phyloP scores from a whole-genome alignment of 2,888 invertebrate genomes.

The Drosophila rellima region DNA sequence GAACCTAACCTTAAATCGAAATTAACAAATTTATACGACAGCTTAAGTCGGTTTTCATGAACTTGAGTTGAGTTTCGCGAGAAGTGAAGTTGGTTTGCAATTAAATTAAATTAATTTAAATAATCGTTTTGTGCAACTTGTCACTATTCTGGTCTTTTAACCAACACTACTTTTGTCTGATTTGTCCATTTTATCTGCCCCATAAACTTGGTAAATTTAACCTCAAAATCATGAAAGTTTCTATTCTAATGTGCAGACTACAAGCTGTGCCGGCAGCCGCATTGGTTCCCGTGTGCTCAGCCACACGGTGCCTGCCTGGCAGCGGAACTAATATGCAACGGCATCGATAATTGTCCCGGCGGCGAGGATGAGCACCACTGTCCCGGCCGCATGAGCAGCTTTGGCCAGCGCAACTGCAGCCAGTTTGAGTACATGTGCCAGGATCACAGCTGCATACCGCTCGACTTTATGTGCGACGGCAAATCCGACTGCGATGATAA shows the following conservation, averaged over 20 bases:
- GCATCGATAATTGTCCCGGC: slow-evolving; percentile 89
- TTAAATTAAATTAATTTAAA: too few species aligned
- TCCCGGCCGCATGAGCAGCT: slow-evolving; percentile 48
- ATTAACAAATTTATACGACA: not conserved
- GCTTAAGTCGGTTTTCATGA: not conserved
- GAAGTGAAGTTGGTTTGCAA: too few species aligned
- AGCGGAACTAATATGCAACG: slow-evolving; percentile 90
- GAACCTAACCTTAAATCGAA: not conserved
- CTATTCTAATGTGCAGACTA: slow-evolving; percentile 62
- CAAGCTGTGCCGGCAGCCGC: slow-evolving; percentile 82
- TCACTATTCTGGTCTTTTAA: too few species aligned
- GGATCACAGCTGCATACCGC: slow-evolving; percentile 88
- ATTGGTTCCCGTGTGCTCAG: slow-evolving; percentile 84
- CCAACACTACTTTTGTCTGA: too few species aligned
- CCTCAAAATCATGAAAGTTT: not conserved
- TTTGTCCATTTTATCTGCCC: not conserved
- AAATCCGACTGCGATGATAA: slow-evolving; percentile 90
- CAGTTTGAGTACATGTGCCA: slow-evolving; percentile 83
- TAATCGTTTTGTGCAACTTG: too few species aligned
- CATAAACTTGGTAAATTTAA: not conserved
- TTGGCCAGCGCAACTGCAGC: slow-evolving; percentile 72
- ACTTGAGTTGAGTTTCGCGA: not conserved
- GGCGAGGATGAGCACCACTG: slow-evolving; percentile 88
- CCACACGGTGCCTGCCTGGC: slow-evolving; percentile 89
- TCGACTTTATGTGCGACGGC: slow-evolving; percentile 90